Base-by-base conservation (phyloP, 2,113 vertebrate genomes). In the Atractosteus spatula region DNA sequence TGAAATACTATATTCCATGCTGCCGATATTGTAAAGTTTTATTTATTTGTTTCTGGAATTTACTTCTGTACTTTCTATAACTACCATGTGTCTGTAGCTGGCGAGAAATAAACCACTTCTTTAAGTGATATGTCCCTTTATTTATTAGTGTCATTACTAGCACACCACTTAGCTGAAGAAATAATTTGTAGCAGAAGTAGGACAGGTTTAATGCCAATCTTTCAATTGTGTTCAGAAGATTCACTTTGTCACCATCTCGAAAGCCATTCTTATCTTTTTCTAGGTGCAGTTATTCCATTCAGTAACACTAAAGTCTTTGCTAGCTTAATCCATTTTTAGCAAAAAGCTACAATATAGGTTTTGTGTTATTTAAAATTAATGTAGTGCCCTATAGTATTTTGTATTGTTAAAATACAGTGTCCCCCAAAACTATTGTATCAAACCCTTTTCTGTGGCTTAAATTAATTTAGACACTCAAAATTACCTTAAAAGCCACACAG, bases 1-100 rank as follows among this genome's bases (percentile, higher is more conserved):
- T 43, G 65, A 62, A 68, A 54, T 68, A 44, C 17, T 51, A 8
- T 47, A 41, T 68, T 57, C 72, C 66, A 42, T 55, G 7, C 29
- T 64, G 29, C 47, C 56, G 62, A 42, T 66, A 17, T 56, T 41
- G 12, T 59, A 61, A 29, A n/a, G 13, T 7, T 41, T 62, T 63
- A 61, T 74, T 72, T 66, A 73, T 73, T 44, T 67, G 57, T 62
- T 63, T 73, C 14, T 65, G 57, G 57, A 63, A 67, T 72, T 73
- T 66, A 74, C 66, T 54, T n/a, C n/a, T n/a, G n/a, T n/a, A 61
- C 16, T 41, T 3, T 16, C 45, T 51, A 43, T 47, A 62, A 68
- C 56, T 62, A 17, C 68, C 66, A 43, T 66, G 56, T 44, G 12
- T 43, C 72, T 74, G 62, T 14, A 61, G 5, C 17, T 47, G 7